Evolutionary conservation across 2,113 vertebrate genomes (phyloP).

Genomic region (Stigmatopora argus): DNA sequence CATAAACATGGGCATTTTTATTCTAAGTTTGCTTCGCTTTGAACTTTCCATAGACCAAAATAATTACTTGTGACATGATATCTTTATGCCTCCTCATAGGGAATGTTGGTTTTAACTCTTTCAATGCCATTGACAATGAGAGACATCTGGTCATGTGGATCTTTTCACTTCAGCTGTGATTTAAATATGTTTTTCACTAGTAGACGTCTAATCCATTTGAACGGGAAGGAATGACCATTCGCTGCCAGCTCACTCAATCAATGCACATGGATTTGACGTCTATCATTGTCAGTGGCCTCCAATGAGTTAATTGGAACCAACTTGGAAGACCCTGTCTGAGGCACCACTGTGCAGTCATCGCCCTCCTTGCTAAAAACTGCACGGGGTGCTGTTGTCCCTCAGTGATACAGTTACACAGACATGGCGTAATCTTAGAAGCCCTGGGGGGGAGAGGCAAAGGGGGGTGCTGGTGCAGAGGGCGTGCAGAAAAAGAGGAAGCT

Average conservation of each 20-base stretch:
- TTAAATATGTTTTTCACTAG: too few relatives aligned
- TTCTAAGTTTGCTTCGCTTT: slow-evolving; percentile 26
- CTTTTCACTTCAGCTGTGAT: too few relatives aligned
- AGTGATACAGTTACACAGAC: slow-evolving; percentile 22
- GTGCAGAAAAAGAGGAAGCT: slow-evolving; percentile 36
- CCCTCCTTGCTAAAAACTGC: slow-evolving; percentile 2
- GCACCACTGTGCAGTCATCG: neutral
- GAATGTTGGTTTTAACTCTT: too few relatives aligned
- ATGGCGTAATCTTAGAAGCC: slow-evolving; percentile 24
- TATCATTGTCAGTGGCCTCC: too few relatives aligned
- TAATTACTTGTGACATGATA: too few relatives aligned
- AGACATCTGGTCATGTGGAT: too few relatives aligned
- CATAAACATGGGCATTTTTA: slow-evolving; percentile 32
- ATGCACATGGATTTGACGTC: too few relatives aligned
- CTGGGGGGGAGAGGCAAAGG: slow-evolving; percentile 20
- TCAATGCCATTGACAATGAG: too few relatives aligned
- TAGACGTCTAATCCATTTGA: too few relatives aligned
- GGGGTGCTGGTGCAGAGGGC: slow-evolving; percentile 32
- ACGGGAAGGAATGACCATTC: too few relatives aligned
- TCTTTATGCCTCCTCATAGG: too few relatives aligned
- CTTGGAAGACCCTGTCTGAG: neutral
- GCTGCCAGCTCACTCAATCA: too few relatives aligned
- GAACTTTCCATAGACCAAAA: slow-evolving; percentile 6
- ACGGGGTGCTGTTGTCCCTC: slow-evolving; percentile 1
- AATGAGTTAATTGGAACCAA: neutral